Base-by-base conservation (phyloP, 2,888 invertebrate species). In the Prosapia bicincta region DNA sequence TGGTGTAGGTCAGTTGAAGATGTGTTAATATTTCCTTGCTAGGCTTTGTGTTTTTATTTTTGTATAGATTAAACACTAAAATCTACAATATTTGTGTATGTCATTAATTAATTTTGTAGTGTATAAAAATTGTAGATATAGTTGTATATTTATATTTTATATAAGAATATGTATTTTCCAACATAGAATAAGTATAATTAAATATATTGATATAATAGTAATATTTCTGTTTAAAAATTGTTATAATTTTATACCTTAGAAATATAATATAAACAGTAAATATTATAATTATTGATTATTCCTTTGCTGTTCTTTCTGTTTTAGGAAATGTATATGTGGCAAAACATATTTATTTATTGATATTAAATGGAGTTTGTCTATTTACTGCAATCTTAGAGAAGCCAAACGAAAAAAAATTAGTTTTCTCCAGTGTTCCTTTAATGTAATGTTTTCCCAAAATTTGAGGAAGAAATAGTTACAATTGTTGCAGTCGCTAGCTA, bases 51-150 rank as follows among this genome's bases (percentile, higher is more conserved):
- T 6, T 38, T 38, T 7, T 13, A 38, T 38, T 38, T 38, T 38
- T 38, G 30, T 38, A 38, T 2, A 38, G 38, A 13, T 13, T 20
- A 5, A 54, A 5, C 3, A 20, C 6, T 0, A 54, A 20, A 9
- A 1, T 20, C 20, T 54, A 13, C 3, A 2, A 6, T 54, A 1
- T 5, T 20, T 6, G 1, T 3, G n/a, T 3, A n/a, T 6, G n/a
- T n/a, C 30, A 30, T 54, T 20, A n/a, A 54, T 54, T 54, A 54
- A 20, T 54, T 54, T 54, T 54, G 20, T 54, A 54, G 3, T 54
- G 54, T 54, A 54, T 54, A 54, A 54, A n/a, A 54, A 54, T 54
- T 54, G 54, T 54, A 54, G 54, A 54, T 54, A 54, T 54, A 54
- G 54, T 54, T 54, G 54, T 54, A 54, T 54, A 54, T 54, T 54